These are phyloP conservation scores for Salpingus planirostris DNA, from an alignment of 2,888 invertebrate species.

Conservation along the genomic window DNA sequence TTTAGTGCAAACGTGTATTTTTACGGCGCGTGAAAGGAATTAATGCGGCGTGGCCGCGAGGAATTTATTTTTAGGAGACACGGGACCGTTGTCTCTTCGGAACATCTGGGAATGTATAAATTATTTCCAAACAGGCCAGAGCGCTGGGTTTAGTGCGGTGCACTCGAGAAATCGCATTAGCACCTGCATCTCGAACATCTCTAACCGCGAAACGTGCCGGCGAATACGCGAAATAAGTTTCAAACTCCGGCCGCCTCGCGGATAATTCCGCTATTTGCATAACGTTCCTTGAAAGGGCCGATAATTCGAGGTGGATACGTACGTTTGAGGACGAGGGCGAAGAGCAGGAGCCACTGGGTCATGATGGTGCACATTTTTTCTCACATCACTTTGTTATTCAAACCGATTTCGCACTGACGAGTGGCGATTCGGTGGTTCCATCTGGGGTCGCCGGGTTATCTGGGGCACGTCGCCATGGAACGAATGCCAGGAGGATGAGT, in stretches of 20 bases:
- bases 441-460: no score
- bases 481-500: conserved; percentile 14
- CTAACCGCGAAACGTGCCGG: neutral
- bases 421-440: conserved; percentile 3
- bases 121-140: conserved; percentile 10
- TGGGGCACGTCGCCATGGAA: no score
- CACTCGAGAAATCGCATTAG: conserved; percentile 11
- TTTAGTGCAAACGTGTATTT: no score
- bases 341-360: conserved; percentile 7
- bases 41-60: no score
- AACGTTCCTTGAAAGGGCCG: no score
- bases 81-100: conserved; percentile 9
- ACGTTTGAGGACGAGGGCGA: conserved; percentile 8
- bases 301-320: no score
- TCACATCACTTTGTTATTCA: conserved; percentile 9
- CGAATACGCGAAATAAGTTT: no score
- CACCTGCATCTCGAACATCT: conserved; percentile 8
- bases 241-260: neutral
- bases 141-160: conserved; percentile 5
- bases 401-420: conserved; percentile 3
- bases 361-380: conserved; percentile 3
- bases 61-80: conserved; percentile 12
- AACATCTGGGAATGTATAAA: conserved; percentile 14
- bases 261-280: no score
- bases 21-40: no score